Evolutionary conservation across 2,797 vertebrate species (phyloP).

Genomic region (Sebastes ruberrimus): DNA sequence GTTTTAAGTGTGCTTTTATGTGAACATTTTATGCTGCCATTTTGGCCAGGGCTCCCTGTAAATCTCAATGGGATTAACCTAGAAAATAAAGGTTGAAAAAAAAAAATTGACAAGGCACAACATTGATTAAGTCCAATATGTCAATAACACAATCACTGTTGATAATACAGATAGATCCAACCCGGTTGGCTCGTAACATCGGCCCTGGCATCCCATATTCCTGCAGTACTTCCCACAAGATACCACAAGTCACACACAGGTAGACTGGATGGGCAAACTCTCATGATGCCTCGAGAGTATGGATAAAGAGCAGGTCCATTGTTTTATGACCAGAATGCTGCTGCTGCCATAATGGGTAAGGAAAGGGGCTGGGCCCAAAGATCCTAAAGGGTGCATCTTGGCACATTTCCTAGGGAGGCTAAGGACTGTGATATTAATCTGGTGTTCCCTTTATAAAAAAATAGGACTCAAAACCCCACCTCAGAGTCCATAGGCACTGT

Average conservation of each 20-base stretch:
- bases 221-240: neutral
- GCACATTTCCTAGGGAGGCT: no score
- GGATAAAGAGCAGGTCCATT: neutral
- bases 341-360: neutral
- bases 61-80: no score
- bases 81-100: no score
- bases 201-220: neutral
- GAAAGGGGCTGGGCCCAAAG: rapidly evolving
- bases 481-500: neutral
- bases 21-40: no score
- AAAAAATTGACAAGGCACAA: neutral
- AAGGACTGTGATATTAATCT: neutral
- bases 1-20: no score
- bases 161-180: neutral
- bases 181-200: neutral
- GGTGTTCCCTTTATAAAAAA: neutral
- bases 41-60: no score
- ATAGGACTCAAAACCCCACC: neutral
- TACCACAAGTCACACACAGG: neutral
- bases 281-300: rapidly evolving
- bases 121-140: neutral
- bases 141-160: no score
- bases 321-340: neutral
- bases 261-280: neutral
- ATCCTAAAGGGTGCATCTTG: neutral